Evolutionary conservation across 2,113 vertebrate genomes (phyloP), one percentile per base, ranked within the genome.

Genomic region (Myrmecophaga tridactyla): DNA sequence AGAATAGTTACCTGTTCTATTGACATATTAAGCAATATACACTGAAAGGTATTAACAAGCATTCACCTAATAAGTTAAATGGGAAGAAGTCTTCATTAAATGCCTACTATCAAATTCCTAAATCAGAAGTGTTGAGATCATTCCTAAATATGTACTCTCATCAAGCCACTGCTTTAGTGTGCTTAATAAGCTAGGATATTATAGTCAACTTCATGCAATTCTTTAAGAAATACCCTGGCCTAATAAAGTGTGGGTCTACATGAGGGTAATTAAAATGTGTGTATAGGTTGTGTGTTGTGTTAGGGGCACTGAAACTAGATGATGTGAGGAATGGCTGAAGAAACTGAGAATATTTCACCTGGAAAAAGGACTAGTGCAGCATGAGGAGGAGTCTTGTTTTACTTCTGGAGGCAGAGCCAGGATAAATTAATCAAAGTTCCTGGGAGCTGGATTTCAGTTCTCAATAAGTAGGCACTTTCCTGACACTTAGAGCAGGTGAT

Each of bases 1-100:
- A 17, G 31, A 88, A 80, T 60, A 93, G 91, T 41, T 69, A 56
- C 58, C 51, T 75, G 13, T 89, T 92, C 36, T 80, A 41, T 41
- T 92, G 67, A 87, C 34, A 0, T 46, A 95, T 53, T 48, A 92
- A 86, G 53, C 27, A 73, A 90, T 51, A 43, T 43, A 89, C 25
- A 75, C 58, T 41, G 34, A 17, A 94, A 86, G 46, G 39, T 83
- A 86, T 86, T 67, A 89, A 43, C 4, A 96, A 94, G 5, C 46
- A 73, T 41, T 39, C 8, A 90, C 12, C 4, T 81, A 93, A 87
- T n/a, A n/a, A n/a, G n/a, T n/a, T n/a, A 85, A 89, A 82, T 21
- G 92, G 18, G 41, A 83, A 80, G 48, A 89, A 51, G 43, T 83
- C 70, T 95, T 96, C 56, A 84, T 51, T 90, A 87, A 83, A 86